Conservation (phyloP, 2,797 vertebrate species). For the Champsocephalus esox region DNA sequence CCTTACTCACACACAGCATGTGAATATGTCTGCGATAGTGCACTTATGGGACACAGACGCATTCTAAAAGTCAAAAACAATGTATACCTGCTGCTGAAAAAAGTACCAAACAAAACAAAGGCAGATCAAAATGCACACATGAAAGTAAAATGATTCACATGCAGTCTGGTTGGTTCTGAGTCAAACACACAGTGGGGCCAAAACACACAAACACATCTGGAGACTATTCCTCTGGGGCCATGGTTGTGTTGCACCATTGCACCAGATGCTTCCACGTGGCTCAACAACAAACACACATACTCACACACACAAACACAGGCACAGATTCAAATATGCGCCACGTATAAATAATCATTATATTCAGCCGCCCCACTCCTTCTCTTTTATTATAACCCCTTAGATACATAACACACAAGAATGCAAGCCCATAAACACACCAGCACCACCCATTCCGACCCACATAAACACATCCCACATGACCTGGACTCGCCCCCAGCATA, state of each 20-base stretch:
- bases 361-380: slow-evolving; percentile 17
- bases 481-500: slow-evolving; percentile 68
- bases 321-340: slow-evolving; percentile 32
- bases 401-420: slow-evolving; percentile 44
- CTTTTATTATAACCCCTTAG: slow-evolving; percentile 20
- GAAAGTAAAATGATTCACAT: slow-evolving; percentile 53
- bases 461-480: slow-evolving; percentile 69
- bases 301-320: slow-evolving; percentile 24
- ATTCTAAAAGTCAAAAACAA: slow-evolving; percentile 14
- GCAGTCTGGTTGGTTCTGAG: slow-evolving; percentile 42
- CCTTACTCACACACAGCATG: slow-evolving; percentile 29
- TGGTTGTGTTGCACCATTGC: slow-evolving; percentile 63
- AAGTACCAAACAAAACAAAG: slow-evolving; percentile 25
- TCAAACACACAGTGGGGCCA: slow-evolving; percentile 59
- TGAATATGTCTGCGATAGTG: slow-evolving; percentile 10
- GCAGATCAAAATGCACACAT: slow-evolving; percentile 23
- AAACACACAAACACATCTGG: slow-evolving; percentile 81
- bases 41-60: slow-evolving; percentile 10
- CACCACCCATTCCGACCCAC: slow-evolving; percentile 19
- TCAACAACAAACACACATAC: slow-evolving; percentile 41
- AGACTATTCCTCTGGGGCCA: slow-evolving; percentile 67
- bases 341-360: slow-evolving; percentile 59
- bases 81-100: slow-evolving; percentile 16
- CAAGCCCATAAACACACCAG: slow-evolving; percentile 21
- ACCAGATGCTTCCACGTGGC: slow-evolving; percentile 79